A percentile compares a stretch with the other conserved stretches of the same genome.
Evolutionary conservation across 2,888 invertebrate genomes (phyloP).

Genomic region (Lasius platythorax): DNA sequence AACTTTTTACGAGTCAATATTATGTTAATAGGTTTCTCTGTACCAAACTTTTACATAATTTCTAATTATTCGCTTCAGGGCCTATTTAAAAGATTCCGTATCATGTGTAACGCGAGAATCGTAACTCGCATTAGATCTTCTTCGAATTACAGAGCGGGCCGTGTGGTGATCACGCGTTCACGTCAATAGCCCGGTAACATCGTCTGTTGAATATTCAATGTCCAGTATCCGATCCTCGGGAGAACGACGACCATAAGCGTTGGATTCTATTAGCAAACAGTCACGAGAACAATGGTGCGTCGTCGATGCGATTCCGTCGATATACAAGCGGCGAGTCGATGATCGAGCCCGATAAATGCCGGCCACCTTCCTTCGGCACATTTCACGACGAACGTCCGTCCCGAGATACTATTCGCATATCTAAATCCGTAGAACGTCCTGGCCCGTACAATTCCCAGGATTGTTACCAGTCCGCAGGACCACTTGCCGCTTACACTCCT

Average conservation of each 20-base stretch:
- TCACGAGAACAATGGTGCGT: constrained; percentile 69
- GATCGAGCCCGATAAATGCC: constrained; percentile 67
- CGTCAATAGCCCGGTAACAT: constrained; percentile 20
- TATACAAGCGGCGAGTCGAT: constrained; percentile 67
- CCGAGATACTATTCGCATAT: constrained; percentile 60
- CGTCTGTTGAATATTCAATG: constrained; percentile 57
- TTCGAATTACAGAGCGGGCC: not conserved
- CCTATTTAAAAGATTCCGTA: not conserved
- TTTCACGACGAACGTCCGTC: constrained; percentile 73
- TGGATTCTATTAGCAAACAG: constrained; percentile 54
- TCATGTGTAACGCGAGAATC: constrained; percentile 2
- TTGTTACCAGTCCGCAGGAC: constrained; percentile 22
- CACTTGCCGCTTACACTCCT: constrained; percentile 30
- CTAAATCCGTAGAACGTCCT: constrained; percentile 49
- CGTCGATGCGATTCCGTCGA: constrained; percentile 68
- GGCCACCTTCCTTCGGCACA: constrained; percentile 70
- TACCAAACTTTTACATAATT: not conserved
- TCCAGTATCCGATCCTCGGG: constrained; percentile 31
- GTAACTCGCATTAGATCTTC: not conserved
- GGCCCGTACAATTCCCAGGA: constrained; percentile 38
- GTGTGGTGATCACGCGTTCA: not conserved
- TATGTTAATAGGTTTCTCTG: not conserved
- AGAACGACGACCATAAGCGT: constrained; percentile 38
- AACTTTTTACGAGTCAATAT: not conserved
- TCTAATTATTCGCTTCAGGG: not conserved